phyloP scores from a whole-genome alignment of 2,113 vertebrate species.

The Poecilia latipinna region DNA sequence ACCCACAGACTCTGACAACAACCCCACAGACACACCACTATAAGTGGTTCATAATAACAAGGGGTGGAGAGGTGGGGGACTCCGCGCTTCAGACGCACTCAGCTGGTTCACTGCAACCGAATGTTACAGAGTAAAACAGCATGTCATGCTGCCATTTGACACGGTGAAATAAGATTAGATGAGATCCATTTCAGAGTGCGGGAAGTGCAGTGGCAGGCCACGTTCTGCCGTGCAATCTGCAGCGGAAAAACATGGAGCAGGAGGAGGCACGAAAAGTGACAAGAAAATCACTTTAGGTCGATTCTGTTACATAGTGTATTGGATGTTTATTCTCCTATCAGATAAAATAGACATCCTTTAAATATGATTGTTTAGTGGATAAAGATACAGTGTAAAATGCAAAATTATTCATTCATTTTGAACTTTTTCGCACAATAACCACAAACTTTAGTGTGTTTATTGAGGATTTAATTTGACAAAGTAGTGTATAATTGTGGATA shows the following conservation, averaged over 20 bases:
- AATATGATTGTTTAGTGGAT: neutral
- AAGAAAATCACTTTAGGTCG: constrained; percentile 35
- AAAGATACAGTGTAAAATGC: neutral
- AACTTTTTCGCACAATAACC: no score
- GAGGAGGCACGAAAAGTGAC: constrained; percentile 56
- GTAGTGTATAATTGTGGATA: neutral
- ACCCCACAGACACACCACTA: constrained; percentile 70
- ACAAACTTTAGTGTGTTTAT: neutral
- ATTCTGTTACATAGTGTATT: constrained; percentile 19
- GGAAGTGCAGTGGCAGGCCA: constrained; percentile 66
- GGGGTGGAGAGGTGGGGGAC: constrained; percentile 39
- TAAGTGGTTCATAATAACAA: constrained; percentile 79
- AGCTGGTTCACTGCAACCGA: constrained; percentile 77
- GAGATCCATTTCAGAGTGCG: constrained; percentile 75
- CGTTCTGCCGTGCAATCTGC: constrained; percentile 42
- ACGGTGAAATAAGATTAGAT: constrained; percentile 81
- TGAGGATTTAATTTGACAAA: neutral
- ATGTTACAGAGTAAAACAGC: constrained; percentile 82
- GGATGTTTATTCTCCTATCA: constrained; percentile 19
- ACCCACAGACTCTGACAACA: constrained; percentile 69
- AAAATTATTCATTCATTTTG: neutral
- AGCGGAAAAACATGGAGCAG: constrained; percentile 50
- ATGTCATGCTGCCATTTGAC: constrained; percentile 81
- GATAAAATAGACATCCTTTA: constrained; percentile 8
- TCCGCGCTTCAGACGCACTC: constrained; percentile 72